Percentiles rank a stretch among this genome's conserved stretches.
phyloP scores from a whole-genome alignment of 2,113 vertebrate species.

The Eonycteris spelaea region DNA sequence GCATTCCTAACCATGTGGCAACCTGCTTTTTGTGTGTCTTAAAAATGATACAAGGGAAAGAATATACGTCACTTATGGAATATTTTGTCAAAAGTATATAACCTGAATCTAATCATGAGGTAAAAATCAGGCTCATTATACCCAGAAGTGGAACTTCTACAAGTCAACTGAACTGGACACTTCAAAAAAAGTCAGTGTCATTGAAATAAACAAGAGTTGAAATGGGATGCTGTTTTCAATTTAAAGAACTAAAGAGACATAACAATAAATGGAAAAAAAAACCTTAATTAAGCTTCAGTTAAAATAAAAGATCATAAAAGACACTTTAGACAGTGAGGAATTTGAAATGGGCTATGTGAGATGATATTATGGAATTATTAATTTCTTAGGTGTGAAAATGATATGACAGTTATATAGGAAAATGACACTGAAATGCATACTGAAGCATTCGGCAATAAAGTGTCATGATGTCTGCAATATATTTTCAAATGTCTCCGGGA shows the following conservation, averaged over 20 bases:
- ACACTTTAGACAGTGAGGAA: background rate
- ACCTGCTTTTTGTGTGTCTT: background rate
- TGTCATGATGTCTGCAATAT: background rate
- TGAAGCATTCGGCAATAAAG: background rate
- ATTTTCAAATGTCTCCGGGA: background rate
- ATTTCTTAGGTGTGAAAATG: background rate
- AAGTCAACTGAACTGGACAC: background rate
- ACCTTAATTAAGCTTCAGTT: background rate
- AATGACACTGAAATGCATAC: background rate
- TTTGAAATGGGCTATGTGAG: background rate
- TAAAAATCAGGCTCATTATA: background rate
- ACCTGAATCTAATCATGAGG: background rate
- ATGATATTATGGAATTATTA: background rate
- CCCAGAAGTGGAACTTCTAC: background rate
- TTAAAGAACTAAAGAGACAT: background rate
- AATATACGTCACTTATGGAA: background rate
- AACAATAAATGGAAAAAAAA: background rate
- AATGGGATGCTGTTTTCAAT: background rate
- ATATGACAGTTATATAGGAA: background rate
- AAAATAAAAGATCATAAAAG: constrained; percentile 38
- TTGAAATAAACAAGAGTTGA: background rate
- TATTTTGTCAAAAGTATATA: background rate
- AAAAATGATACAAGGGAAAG: background rate
- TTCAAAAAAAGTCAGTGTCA: background rate
- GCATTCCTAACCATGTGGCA: background rate